A percentile compares a stretch with the other conserved stretches of the same genome.
Evolutionary conservation across 2,888 invertebrate genomes (phyloP).

Genomic region (Hyposoter dolosus): DNA sequence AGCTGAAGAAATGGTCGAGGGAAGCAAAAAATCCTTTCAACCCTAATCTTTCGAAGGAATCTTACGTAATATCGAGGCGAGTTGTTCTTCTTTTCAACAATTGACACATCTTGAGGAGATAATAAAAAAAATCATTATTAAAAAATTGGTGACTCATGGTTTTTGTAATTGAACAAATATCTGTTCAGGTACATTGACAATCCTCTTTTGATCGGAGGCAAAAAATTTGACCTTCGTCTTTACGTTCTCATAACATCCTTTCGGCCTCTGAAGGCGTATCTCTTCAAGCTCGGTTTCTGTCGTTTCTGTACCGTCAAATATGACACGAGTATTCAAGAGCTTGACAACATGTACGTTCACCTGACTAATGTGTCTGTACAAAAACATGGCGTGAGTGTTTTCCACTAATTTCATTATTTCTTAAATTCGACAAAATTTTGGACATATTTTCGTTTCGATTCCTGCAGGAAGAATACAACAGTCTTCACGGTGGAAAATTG

Average conservation of each 20-base stretch:
- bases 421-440: background rate
- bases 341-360: constrained; percentile 97
- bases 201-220: constrained; percentile 97
- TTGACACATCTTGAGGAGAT: too few relatives aligned
- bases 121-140: background rate
- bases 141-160: background rate
- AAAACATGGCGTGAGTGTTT: constrained; percentile 92
- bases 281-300: constrained; percentile 97
- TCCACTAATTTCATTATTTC: too few relatives aligned
- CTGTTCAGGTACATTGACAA: constrained; percentile 93
- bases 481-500: constrained; percentile 97
- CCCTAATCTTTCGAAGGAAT: constrained; percentile 94
- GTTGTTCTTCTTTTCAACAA: background rate
- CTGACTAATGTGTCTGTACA: constrained; percentile 99
- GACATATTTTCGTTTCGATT: background rate
- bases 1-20: constrained; percentile 95
- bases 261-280: constrained; percentile 96
- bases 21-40: constrained; percentile 95
- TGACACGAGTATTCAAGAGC: constrained; percentile 93
- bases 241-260: constrained; percentile 97
- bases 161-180: background rate
- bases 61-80: constrained; percentile 97
- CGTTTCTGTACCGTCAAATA: constrained; percentile 98
- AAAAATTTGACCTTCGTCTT: constrained; percentile 97
- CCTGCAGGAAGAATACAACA: constrained; percentile 95